These are phyloP conservation scores for Lomographa bimaculata DNA, from an alignment of 2,888 invertebrate species.

Conservation along the genomic window DNA sequence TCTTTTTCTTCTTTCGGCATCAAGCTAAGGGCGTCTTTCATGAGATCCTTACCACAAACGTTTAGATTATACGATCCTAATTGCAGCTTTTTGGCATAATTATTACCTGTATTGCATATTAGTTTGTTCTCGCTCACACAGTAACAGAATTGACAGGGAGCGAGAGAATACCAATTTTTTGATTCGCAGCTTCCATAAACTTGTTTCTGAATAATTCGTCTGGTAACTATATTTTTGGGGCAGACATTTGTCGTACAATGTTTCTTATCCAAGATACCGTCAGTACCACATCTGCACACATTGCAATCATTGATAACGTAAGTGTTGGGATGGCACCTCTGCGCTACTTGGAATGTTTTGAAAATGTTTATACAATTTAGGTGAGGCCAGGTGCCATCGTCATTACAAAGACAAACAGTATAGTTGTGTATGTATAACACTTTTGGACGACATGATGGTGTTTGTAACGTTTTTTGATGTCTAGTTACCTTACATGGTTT, in stretches of 20 bases:
- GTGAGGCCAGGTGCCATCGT: constrained; percentile 57
- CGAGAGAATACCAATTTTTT: constrained; percentile 61
- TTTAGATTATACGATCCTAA: constrained; percentile 52
- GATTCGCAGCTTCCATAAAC: constrained; percentile 50
- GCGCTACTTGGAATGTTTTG: constrained; percentile 31
- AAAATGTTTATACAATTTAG: constrained; percentile 43
- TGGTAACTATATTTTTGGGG: constrained; percentile 23
- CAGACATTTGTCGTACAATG: constrained; percentile 62
- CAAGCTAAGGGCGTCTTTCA: constrained; percentile 48
- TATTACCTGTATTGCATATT: constrained; percentile 53
- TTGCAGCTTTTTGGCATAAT: constrained; percentile 34
- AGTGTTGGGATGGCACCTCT: constrained; percentile 47
- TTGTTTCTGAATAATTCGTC: constrained; percentile 23
- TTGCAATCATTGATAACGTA: constrained; percentile 58
- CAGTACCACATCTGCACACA: constrained; percentile 53
- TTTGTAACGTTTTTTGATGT: not conserved
- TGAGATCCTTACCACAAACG: constrained; percentile 50
- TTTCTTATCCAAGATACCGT: constrained; percentile 46
- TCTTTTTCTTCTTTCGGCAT: constrained; percentile 31
- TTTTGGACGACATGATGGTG: constrained; percentile 43
- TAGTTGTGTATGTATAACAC: constrained; percentile 44
- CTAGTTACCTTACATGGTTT: constrained; percentile 27
- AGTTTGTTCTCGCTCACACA: constrained; percentile 58
- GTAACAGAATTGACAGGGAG: constrained; percentile 64
- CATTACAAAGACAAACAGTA: constrained; percentile 53